Conservation (phyloP, 2,113 vertebrate genomes). For the Macquaria australasica region DNA sequence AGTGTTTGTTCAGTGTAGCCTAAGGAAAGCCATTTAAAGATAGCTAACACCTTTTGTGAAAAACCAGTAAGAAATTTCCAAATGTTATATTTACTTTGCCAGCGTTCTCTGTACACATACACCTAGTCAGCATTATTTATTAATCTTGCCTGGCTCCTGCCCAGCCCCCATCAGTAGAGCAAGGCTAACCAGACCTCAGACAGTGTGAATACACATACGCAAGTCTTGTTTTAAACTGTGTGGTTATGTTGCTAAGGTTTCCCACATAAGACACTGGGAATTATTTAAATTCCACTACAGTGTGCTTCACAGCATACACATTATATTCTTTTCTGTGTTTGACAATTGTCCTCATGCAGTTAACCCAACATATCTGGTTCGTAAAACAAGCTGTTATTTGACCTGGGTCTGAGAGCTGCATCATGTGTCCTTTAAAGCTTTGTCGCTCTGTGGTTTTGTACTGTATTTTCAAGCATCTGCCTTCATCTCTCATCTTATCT, state of each 20-base stretch:
- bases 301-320: not conserved
- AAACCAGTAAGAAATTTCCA: constrained; percentile 5
- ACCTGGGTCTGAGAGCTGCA: constrained; percentile 5
- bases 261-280: not conserved
- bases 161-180: constrained; percentile 22
- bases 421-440: constrained; percentile 41
- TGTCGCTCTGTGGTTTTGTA: constrained; percentile 55
- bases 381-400: not conserved
- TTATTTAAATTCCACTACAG: not conserved
- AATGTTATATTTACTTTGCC: constrained; percentile 13
- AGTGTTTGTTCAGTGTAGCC: not conserved
- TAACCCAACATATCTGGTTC: not conserved
- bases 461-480: constrained; percentile 68
- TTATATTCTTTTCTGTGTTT: not conserved
- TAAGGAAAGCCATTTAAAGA: not conserved
- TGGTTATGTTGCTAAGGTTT: constrained; percentile 1
- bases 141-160: constrained; percentile 28
- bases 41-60: not conserved
- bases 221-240: not conserved
- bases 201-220: not conserved
- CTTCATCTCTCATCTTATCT: constrained; percentile 78
- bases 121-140: constrained; percentile 29
- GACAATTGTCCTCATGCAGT: not conserved
- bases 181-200: constrained; percentile 13
- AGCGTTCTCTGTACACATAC: not conserved